These are phyloP conservation scores for Brachionus plicatilis DNA, from an alignment of 1,140 invertebrate species.

Conservation along the genomic window DNA sequence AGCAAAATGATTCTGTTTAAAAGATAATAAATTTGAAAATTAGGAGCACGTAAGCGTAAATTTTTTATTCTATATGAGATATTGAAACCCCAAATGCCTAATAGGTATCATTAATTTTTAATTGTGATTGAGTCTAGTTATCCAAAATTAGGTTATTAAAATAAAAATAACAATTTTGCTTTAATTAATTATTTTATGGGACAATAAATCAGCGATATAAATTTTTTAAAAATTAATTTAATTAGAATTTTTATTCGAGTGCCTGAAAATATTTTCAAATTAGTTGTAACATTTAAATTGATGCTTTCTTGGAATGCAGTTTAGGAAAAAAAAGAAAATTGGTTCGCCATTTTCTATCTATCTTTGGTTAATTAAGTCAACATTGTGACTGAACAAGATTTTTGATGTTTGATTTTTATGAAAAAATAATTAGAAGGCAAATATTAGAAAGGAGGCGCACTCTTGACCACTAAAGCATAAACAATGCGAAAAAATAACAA, in stretches of 20 bases:
- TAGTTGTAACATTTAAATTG: background rate
- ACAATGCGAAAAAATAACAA: background rate
- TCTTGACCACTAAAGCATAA: background rate
- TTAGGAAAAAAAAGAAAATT: too few relatives aligned
- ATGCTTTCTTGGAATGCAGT: background rate
- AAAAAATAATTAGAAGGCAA: background rate
- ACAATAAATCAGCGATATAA: slow-evolving; percentile 17
- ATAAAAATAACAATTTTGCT: background rate
- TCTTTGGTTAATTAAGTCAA: background rate
- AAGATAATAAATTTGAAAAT: background rate
- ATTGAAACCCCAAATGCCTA: background rate
- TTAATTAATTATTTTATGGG: slow-evolving; percentile 22
- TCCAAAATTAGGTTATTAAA: slow-evolving; percentile 21
- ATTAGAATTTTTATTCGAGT: background rate
- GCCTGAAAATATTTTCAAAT: background rate
- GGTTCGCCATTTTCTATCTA: background rate
- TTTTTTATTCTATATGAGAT: background rate
- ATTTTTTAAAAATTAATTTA: background rate
- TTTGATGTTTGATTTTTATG: background rate
- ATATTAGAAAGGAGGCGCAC: background rate
- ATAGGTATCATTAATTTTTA: slow-evolving; percentile 31
- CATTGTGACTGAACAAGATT: background rate
- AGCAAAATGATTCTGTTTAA: background rate
- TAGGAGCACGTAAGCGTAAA: background rate
- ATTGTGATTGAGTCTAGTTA: slow-evolving; percentile 9